Base-by-base conservation (phyloP, 1,140 invertebrate species). In the Linepithema humile region DNA sequence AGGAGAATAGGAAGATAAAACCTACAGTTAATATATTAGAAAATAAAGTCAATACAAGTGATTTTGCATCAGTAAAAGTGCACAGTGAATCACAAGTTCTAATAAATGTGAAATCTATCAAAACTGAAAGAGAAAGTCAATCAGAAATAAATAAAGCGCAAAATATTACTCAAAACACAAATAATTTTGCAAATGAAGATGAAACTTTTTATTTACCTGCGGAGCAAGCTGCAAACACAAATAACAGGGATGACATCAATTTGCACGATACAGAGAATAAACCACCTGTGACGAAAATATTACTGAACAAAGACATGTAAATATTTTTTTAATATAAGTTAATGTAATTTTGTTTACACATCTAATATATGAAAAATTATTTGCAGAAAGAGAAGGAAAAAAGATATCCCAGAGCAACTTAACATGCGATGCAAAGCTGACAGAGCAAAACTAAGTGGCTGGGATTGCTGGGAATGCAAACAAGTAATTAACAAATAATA, bases 381-480 rank as follows among this genome's bases (percentile, higher is more conserved):
- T 83, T 88, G 73, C 23, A 92, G 91, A 64, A 7, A 75, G 78
- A 73, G 74, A 38, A 67, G 72, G 48, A 90, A 87, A 73, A 84
- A 75, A 85, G 82, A 90, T n/a, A 23, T 86, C 17, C 85, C 35
- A 40, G 23, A 80, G 6, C 48, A 57, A 0, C 12, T 70, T 43
- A 80, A 80, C 2, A 70, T 70, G 64, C 64, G 26, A 55, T 32
- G 92, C 32, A 94, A 93, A 89, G 65, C 23, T 26, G 92, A 94
- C 64, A 93, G 93, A 83, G 91, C 85, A 32, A 91, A 92, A 67
- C 80, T 95, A 67, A 82, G 88, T 57, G 95, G 94, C 26, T 91
- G 91, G 90, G 72, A 86, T 77, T 95, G 95, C 82, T 88, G 90
- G 64, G 84, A 94, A 38, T 95, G 94, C 85, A 80, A 90, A 84